phyloP scores from a whole-genome alignment of 2,797 vertebrate genomes.

The Synaphobranchus kaupii region DNA sequence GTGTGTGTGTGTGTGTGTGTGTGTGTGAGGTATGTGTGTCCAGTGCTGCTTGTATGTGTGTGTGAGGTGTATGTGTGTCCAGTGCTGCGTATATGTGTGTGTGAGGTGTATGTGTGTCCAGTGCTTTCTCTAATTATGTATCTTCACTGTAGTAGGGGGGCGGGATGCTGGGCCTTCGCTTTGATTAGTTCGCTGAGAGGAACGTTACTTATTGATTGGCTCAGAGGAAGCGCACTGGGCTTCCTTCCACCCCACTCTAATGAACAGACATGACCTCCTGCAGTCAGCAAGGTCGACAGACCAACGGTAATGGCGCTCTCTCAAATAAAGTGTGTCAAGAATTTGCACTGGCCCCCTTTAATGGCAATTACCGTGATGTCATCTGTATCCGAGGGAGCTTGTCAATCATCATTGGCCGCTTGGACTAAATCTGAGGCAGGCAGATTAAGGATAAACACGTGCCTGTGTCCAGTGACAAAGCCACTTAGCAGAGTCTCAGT shows the following conservation, averaged over 20 bases:
- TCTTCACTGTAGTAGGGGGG: conserved; percentile 36
- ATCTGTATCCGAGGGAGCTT: conserved; percentile 64
- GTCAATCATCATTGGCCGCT: conserved; percentile 66
- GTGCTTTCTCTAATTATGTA: conserved; percentile 8
- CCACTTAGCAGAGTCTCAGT: background rate
- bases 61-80: too few relatives aligned
- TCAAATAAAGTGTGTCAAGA: conserved; percentile 82
- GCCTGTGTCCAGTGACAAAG: background rate
- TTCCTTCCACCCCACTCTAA: conserved; percentile 81
- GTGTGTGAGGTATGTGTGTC: conserved; percentile 36
- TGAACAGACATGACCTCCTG: conserved; percentile 83
- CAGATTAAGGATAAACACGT: background rate
- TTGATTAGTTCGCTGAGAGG: conserved; percentile 78
- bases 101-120: conserved; percentile 13
- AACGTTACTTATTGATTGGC: conserved; percentile 81
- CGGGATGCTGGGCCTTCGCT: conserved; percentile 70
- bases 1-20: background rate
- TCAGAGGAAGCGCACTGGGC: conserved; percentile 79
- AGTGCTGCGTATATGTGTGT: too few relatives aligned
- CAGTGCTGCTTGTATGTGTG: too few relatives aligned
- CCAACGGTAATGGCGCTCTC: conserved; percentile 84
- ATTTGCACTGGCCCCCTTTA: conserved; percentile 73
- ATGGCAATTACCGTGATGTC: conserved; percentile 85
- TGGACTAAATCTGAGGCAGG: conserved; percentile 44
- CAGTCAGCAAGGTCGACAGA: conserved; percentile 82